Evolutionary conservation across 2,113 vertebrate genomes (phyloP).

Genomic region (Thomomys bottae): DNA sequence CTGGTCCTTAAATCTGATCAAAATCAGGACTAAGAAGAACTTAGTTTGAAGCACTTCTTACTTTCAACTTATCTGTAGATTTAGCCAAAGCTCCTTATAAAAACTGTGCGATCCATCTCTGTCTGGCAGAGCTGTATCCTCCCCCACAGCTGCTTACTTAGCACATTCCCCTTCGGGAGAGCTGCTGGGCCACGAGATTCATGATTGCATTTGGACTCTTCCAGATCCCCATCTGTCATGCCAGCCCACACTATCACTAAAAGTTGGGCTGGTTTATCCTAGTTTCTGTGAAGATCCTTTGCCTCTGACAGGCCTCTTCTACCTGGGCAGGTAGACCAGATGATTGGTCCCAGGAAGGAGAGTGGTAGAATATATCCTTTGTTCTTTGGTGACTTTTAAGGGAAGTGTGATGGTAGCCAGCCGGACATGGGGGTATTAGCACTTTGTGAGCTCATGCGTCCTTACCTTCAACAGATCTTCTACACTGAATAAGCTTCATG

Average conservation of each 20-base stretch:
- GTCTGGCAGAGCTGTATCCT: not conserved
- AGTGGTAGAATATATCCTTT: not conserved
- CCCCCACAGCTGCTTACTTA: constrained; percentile 9
- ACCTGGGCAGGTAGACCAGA: not conserved
- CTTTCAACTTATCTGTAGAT: not conserved
- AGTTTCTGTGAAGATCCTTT: not conserved
- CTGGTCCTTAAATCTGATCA: not conserved
- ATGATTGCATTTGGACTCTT: constrained; percentile 42
- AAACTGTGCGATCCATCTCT: not conserved
- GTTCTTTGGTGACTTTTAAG: not conserved
- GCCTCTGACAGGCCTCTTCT: not conserved
- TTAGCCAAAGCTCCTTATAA: not conserved
- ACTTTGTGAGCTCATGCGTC: not conserved
- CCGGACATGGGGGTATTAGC: too few species aligned
- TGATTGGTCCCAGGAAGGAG: not conserved
- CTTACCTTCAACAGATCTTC: not conserved
- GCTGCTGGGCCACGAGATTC: constrained; percentile 2
- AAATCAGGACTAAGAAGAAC: not conserved
- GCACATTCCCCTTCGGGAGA: not conserved
- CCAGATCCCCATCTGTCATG: constrained; percentile 54
- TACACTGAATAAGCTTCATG: not conserved
- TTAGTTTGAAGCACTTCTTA: not conserved
- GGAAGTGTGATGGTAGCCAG: not conserved
- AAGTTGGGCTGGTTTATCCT: not conserved
- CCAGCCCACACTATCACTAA: constrained; percentile 44